These are phyloP conservation scores for Verasper variegatus DNA, from an alignment of 2,113 vertebrate species.

Conservation along the genomic window DNA sequence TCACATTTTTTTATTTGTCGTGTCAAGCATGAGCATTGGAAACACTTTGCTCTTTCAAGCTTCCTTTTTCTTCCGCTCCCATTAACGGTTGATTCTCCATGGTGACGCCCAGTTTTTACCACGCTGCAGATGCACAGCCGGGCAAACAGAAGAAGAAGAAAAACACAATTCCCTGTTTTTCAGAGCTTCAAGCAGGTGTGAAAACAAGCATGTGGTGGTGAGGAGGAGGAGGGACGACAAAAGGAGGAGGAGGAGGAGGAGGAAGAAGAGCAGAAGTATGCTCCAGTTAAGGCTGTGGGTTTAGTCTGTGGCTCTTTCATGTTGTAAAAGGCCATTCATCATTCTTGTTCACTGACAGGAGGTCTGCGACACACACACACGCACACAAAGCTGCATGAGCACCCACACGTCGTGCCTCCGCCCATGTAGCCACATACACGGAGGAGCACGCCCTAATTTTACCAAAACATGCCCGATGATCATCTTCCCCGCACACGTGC, in stretches of 20 bases:
- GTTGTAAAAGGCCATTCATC: conserved; percentile 78
- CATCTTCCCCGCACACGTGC: conserved; percentile 24
- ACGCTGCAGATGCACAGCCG: conserved; percentile 50
- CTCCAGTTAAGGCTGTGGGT: conserved; percentile 55
- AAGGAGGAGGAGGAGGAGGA: conserved; percentile 4
- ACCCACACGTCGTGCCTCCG: conserved; percentile 29
- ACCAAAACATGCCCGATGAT: conserved; percentile 49
- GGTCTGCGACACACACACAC: conserved; percentile 26
- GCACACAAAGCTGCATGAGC: conserved; percentile 35
- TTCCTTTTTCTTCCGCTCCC: conserved; percentile 54
- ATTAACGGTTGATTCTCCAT: conserved; percentile 50
- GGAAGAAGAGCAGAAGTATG: conserved; percentile 54
- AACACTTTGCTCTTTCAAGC: conserved; percentile 40
- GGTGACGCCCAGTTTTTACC: conserved; percentile 56
- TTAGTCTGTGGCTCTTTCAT: conserved; percentile 60
- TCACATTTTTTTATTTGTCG: conserved; percentile 50
- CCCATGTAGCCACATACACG: conserved; percentile 47
- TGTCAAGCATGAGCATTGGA: conserved; percentile 50
- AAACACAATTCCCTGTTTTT: conserved; percentile 10
- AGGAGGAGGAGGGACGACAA: conserved; percentile 24
- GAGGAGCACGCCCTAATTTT: conserved; percentile 50
- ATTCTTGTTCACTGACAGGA: conserved; percentile 67
- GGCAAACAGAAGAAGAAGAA: not conserved
- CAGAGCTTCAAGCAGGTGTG: conserved; percentile 74
- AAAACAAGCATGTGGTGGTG: conserved; percentile 62